A percentile compares a stretch with the other conserved stretches of the same genome.
phyloP scores from a whole-genome alignment of 2,888 invertebrate genomes.

The Dryobotodes eremita region DNA sequence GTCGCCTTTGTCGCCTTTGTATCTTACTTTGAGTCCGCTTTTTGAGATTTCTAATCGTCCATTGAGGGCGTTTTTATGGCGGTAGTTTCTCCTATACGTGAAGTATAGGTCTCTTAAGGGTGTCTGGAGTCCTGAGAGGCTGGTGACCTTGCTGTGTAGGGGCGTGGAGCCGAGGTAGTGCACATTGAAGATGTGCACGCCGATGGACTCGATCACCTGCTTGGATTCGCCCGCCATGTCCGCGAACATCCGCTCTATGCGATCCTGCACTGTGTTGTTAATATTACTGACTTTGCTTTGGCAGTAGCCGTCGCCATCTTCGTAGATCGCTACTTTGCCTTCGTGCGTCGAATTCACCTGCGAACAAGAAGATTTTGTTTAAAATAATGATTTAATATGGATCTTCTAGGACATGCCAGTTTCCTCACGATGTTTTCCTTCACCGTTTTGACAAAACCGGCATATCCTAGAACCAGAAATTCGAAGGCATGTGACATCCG shows the following conservation, averaged over 20 bases:
- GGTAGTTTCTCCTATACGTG: constrained; percentile 90
- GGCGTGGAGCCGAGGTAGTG: constrained; percentile 96
- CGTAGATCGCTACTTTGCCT: constrained; percentile 81
- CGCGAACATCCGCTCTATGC: constrained; percentile 96
- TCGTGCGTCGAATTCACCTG: constrained; percentile 83
- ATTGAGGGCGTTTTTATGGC: constrained; percentile 89
- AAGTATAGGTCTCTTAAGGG: constrained; percentile 94
- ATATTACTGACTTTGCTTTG: constrained; percentile 82
- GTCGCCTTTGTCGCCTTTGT: constrained; percentile 92
- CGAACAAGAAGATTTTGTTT: constrained; percentile 35
- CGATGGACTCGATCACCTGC: constrained; percentile 88
- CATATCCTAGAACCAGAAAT: too few species aligned
- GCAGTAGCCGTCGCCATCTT: constrained; percentile 86
- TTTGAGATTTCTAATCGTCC: constrained; percentile 93
- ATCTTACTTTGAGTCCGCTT: constrained; percentile 93
- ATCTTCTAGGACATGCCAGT: not conserved
- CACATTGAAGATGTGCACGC: constrained; percentile 92
- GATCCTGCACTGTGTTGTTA: constrained; percentile 95
- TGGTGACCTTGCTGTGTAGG: constrained; percentile 95
- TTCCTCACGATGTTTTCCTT: not conserved
- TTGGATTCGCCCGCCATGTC: constrained; percentile 92
- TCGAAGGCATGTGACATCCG: too few species aligned
- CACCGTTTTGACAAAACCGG: too few species aligned
- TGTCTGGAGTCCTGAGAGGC: constrained; percentile 95
- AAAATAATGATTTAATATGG: not conserved